A percentile compares a stretch with the other conserved stretches of the same genome.
Evolutionary conservation across 1,140 invertebrate genomes (phyloP).

Genomic region (Penaeus japonicus): DNA sequence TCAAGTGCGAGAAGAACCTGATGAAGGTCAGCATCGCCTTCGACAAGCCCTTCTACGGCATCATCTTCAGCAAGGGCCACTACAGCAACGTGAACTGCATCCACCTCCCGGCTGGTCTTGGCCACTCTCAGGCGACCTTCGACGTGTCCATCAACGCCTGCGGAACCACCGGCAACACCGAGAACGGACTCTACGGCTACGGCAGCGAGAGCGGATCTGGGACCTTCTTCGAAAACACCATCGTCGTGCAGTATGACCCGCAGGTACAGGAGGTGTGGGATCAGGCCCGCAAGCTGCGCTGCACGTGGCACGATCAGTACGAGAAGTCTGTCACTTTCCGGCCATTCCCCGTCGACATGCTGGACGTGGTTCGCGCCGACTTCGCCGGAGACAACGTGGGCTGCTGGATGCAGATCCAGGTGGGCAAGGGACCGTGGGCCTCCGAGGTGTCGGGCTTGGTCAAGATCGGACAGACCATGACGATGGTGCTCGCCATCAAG

Average conservation of each 20-base stretch:
- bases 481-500: conserved; percentile 95
- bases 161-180: conserved; percentile 88
- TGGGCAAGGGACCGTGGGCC: conserved; percentile 94
- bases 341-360: conserved; percentile 94
- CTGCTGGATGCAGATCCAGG: conserved; percentile 77
- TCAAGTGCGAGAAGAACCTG: conserved; percentile 94
- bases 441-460: conserved; percentile 93
- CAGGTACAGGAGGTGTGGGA: conserved; percentile 97
- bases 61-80: conserved; percentile 94
- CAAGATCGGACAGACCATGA: conserved; percentile 96
- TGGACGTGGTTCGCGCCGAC: conserved; percentile 90
- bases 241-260: conserved; percentile 92
- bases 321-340: conserved; percentile 94
- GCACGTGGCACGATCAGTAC: conserved; percentile 95
- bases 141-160: conserved; percentile 90
- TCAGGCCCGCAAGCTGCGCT: conserved; percentile 88
- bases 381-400: conserved; percentile 95
- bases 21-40: conserved; percentile 95
- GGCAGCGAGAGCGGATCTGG: conserved; percentile 85
- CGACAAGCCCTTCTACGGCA: conserved; percentile 92
- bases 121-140: conserved; percentile 85
- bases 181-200: conserved; percentile 83
- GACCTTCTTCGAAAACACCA: conserved; percentile 93
- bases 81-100: conserved; percentile 92
- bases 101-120: conserved; percentile 85